phyloP scores from a whole-genome alignment of 2,797 vertebrate genomes.

The Enteromius thamalakanensis region DNA sequence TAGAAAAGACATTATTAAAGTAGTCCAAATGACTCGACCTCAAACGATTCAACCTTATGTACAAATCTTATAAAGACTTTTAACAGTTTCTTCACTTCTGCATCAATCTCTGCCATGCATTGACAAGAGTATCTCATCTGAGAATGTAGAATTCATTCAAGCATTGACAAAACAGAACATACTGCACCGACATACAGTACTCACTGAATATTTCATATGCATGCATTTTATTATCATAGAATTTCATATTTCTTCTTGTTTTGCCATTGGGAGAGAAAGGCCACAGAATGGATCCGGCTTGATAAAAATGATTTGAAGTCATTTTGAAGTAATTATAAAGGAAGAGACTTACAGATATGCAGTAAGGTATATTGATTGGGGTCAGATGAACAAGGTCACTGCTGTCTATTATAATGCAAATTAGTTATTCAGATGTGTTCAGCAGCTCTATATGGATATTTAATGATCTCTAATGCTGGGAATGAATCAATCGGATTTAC shows the following conservation, averaged over 20 bases:
- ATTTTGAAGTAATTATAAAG: slow-evolving; percentile 16
- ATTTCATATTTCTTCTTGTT: slow-evolving; percentile 1
- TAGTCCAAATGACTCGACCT: not conserved
- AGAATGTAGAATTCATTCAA: slow-evolving; percentile 18
- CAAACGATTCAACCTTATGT: not conserved
- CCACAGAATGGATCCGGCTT: not conserved
- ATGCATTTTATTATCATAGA: not conserved
- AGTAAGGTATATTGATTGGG: slow-evolving; percentile 18
- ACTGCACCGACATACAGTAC: slow-evolving; percentile 35
- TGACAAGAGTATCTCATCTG: not conserved
- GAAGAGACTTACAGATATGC: slow-evolving; percentile 1
- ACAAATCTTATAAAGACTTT: not conserved
- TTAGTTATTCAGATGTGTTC: slow-evolving; percentile 3
- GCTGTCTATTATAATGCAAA: slow-evolving; percentile 18
- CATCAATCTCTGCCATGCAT: not conserved
- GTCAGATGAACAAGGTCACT: slow-evolving; percentile 8
- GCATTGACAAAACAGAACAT: slow-evolving; percentile 20
- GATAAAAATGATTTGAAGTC: slow-evolving; percentile 12
- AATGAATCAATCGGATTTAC: not conserved
- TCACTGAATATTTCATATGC: slow-evolving; percentile 38
- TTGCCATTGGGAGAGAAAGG: not conserved
- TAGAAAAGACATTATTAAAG: not conserved
- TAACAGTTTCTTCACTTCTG: not conserved
- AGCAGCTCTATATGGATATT: not conserved
- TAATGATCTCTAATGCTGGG: not conserved